Percentiles rank a stretch among this genome's conserved stretches.
phyloP scores from a whole-genome alignment of 92 coral and sea anemone genomes.

The Umimayanthus chanpuru region DNA sequence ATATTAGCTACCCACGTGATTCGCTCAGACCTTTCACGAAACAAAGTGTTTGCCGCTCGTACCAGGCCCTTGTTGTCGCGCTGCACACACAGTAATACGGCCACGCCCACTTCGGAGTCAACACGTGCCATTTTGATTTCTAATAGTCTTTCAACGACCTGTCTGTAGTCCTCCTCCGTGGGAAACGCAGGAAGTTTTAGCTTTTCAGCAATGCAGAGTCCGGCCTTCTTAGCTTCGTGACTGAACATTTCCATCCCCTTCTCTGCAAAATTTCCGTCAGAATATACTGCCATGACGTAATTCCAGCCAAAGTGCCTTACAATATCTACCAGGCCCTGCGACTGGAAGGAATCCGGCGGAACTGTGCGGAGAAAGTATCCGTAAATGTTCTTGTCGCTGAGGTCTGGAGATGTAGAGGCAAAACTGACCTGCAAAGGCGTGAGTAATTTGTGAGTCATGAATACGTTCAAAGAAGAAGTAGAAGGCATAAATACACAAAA shows the following conservation, averaged over 20 bases:
- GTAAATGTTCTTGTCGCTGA: conserved; percentile 89
- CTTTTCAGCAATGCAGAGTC: conserved; percentile 48
- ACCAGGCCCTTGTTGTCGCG: conserved; percentile 49
- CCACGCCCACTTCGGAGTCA: conserved; percentile 39
- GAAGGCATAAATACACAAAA: background rate
- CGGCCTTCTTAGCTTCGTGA: conserved; percentile 22
- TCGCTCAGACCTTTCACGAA: conserved; percentile 12
- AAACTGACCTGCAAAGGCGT: conserved; percentile 57
- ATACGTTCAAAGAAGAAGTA: background rate
- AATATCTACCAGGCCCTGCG: conserved; percentile 82
- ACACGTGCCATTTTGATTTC: conserved; percentile 2
- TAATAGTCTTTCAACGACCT: background rate
- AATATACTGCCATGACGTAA: conserved; percentile 47
- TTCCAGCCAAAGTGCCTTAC: conserved; percentile 47
- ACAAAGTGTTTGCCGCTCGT: conserved; percentile 37
- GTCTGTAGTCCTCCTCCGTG: conserved; percentile 27
- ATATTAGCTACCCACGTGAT: conserved; percentile 66
- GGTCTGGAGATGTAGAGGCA: conserved; percentile 83
- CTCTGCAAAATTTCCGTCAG: conserved; percentile 37
- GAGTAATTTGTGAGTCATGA: background rate
- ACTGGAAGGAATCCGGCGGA: conserved; percentile 94
- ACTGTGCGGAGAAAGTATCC: conserved; percentile 92
- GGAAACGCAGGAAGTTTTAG: conserved; percentile 37
- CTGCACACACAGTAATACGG: conserved; percentile 46
- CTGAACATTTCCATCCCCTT: conserved; percentile 46